A percentile compares a stretch with the other conserved stretches of the same genome.
Evolutionary conservation across 2,113 vertebrate species (phyloP).

Genomic region (Ondatra zibethicus): DNA sequence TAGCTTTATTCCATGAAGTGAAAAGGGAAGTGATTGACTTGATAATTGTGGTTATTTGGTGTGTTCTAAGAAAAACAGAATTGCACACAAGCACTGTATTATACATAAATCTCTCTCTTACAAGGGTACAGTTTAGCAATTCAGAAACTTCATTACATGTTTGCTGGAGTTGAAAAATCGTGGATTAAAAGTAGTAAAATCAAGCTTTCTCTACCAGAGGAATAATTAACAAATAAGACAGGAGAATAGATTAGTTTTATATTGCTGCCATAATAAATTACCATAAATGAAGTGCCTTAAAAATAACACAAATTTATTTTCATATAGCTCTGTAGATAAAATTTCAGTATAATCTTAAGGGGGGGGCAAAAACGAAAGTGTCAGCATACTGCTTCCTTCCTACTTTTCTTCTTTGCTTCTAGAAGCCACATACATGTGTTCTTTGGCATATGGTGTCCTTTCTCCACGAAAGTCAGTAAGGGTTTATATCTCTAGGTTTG

Average conservation of each 20-base stretch:
- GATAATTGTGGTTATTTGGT: slow-evolving; percentile 37
- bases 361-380: neutral
- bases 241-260: neutral
- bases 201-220: neutral
- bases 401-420: neutral
- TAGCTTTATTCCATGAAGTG: neutral
- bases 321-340: neutral
- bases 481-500: neutral
- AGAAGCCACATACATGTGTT: neutral
- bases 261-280: neutral
- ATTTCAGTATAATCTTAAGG: neutral
- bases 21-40: neutral
- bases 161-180: neutral
- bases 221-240: slow-evolving; percentile 27
- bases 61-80: slow-evolving; percentile 27
- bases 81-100: neutral
- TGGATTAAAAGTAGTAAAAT: slow-evolving; percentile 24
- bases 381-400: neutral
- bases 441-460: neutral
- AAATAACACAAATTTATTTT: slow-evolving; percentile 16
- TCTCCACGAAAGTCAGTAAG: neutral
- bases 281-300: neutral
- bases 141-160: neutral
- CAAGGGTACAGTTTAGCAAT: neutral
- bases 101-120: slow-evolving; percentile 27